Conservation (phyloP, 1,140 invertebrate species). For the Dendrolimus punctatus region DNA sequence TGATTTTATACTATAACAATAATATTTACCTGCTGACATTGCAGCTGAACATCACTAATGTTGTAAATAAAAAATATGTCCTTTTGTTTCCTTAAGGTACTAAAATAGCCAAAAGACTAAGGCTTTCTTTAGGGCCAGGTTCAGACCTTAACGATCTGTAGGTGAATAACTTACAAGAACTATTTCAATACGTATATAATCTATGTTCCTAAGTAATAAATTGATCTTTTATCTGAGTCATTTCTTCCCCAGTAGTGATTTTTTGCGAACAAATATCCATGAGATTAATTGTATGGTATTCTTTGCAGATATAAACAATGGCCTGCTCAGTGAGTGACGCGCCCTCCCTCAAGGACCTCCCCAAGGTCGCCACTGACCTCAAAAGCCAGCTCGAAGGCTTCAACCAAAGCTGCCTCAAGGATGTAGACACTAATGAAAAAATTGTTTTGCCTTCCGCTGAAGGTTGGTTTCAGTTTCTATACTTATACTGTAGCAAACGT, state of each 20-base stretch:
- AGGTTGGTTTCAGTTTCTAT: conserved; percentile 73
- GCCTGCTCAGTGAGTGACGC: conserved; percentile 74
- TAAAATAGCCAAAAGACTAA: too few species aligned
- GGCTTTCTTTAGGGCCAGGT: too few species aligned
- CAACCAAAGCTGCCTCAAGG: conserved; percentile 86
- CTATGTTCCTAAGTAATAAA: too few species aligned
- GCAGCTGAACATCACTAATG: too few species aligned
- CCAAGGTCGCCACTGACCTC: conserved; percentile 89
- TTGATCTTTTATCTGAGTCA: too few species aligned
- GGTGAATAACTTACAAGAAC: too few species aligned
- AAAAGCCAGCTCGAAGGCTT: conserved; percentile 92
- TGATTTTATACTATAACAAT: too few species aligned
- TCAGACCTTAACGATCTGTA: too few species aligned
- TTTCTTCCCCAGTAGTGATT: not conserved
- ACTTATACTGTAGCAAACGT: not conserved
- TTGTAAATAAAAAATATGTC: too few species aligned
- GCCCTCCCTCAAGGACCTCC: conserved; percentile 89
- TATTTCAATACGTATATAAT: too few species aligned
- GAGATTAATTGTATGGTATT: not conserved
- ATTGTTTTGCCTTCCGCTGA: conserved; percentile 89
- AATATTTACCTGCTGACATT: too few species aligned
- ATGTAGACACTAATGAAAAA: conserved; percentile 89
- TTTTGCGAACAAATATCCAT: not conserved
- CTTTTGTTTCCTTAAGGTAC: too few species aligned
- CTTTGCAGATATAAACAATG: conserved; percentile 63